Percentiles rank a stretch among this genome's conserved stretches.
Evolutionary conservation across 2,888 invertebrate genomes (phyloP).

Genomic region (Bruchidius siliquastri): DNA sequence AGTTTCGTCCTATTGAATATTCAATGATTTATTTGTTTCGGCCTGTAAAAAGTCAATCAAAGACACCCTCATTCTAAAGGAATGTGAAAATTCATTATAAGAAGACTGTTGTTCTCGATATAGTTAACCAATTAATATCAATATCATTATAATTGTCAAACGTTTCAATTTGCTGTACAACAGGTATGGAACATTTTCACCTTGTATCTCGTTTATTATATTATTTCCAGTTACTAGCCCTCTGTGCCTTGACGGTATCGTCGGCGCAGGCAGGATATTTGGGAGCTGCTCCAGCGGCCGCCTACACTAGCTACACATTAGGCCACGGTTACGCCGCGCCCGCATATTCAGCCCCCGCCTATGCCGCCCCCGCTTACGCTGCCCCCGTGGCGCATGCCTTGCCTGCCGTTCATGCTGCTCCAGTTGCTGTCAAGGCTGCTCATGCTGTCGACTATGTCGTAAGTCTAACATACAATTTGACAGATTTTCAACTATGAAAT

Average conservation of each 20-base stretch:
- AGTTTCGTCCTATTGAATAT: no score
- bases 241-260: slow-evolving; percentile 39
- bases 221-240: slow-evolving; percentile 37
- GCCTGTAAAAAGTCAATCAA: no score
- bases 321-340: slow-evolving; percentile 21
- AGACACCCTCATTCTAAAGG: no score
- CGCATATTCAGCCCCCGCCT: slow-evolving; percentile 20
- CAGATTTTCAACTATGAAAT: no score
- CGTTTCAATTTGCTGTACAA: no score
- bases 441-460: slow-evolving; percentile 37
- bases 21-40: no score
- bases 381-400: slow-evolving; percentile 14
- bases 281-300: slow-evolving; percentile 39
- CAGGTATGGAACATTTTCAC: no score
- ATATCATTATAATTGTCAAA: no score
- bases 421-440: slow-evolving; percentile 32
- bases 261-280: slow-evolving; percentile 51
- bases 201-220: not conserved
- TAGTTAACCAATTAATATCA: no score
- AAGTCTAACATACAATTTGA: no score
- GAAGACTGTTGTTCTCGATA: no score
- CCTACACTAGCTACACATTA: slow-evolving; percentile 24
- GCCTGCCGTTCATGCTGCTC: slow-evolving; percentile 18
- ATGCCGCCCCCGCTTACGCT: slow-evolving; percentile 15
- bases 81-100: no score